phyloP scores from a whole-genome alignment of 2,113 vertebrate species.

The Nyctibius bracteatus region DNA sequence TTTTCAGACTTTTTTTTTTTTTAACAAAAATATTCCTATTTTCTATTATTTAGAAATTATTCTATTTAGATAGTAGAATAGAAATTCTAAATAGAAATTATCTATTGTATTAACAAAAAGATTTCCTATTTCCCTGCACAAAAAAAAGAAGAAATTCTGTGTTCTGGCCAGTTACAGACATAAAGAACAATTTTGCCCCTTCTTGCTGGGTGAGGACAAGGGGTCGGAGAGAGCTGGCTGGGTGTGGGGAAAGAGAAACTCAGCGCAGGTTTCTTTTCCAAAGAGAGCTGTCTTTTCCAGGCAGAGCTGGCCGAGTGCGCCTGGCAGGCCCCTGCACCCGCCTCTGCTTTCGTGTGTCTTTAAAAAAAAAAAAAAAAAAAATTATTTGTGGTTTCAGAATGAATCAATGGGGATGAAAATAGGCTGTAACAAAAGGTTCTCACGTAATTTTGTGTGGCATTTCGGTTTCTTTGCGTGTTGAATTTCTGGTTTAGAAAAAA shows the following conservation, averaged over 20 bases:
- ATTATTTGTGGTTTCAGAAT: conserved; percentile 14
- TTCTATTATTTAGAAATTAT: too few species aligned
- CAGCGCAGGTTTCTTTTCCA: neutral
- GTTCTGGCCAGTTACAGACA: neutral
- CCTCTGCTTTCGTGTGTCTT: neutral
- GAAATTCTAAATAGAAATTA: too few species aligned
- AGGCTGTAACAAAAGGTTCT: conserved; percentile 7
- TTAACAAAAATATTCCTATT: neutral
- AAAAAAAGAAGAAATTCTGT: neutral
- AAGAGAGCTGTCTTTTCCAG: neutral
- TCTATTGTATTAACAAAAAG: neutral
- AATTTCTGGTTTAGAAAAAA: neutral
- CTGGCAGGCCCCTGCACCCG: neutral
- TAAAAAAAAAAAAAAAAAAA: neutral
- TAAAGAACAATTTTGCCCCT: neutral
- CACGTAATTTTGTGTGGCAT: neutral
- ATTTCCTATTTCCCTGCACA: neutral
- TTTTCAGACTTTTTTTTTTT: neutral
- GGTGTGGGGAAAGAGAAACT: conserved; percentile 14
- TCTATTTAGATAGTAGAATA: too few species aligned
- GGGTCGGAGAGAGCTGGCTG: neutral
- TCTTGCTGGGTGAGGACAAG: neutral
- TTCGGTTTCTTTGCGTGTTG: conserved; percentile 17
- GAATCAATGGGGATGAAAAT: conserved; percentile 41
- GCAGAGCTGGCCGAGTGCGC: neutral